A percentile compares a stretch with the other conserved stretches of the same genome.
Evolutionary conservation across 2,113 vertebrate species (phyloP).

Genomic region (Porphyrio hochstetteri): DNA sequence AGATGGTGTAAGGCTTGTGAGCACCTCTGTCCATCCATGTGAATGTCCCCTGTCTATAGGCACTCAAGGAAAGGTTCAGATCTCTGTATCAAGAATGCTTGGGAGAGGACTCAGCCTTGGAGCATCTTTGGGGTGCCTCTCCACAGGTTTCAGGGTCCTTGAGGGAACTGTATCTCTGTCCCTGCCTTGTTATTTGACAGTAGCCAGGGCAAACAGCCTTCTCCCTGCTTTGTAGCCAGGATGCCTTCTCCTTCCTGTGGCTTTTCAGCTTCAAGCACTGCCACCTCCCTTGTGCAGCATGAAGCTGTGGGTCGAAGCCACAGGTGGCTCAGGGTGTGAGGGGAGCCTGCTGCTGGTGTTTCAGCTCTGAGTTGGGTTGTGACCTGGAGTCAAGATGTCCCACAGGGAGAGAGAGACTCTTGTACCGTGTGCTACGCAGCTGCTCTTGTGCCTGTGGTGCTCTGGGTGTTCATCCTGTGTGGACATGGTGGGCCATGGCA

Average conservation of each 20-base stretch:
- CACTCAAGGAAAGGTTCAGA: not conserved
- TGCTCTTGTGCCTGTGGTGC: not conserved
- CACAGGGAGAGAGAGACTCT: not conserved
- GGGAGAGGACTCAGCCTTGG: not conserved
- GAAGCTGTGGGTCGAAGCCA: not conserved
- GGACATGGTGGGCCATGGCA: not conserved
- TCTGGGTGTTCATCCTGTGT: not conserved
- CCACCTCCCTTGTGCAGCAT: not conserved
- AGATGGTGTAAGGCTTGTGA: not conserved
- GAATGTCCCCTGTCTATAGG: not conserved
- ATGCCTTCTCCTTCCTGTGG: not conserved
- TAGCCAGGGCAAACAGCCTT: not conserved
- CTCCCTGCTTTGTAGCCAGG: not conserved
- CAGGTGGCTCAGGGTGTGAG: not conserved
- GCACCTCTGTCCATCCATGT: not conserved
- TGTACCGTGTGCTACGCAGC: not conserved
- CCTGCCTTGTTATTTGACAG: slow-evolving; percentile 9
- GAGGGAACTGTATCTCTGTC: not conserved
- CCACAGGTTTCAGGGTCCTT: not conserved
- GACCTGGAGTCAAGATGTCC: not conserved
- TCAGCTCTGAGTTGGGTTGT: fast-evolving
- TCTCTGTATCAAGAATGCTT: not conserved
- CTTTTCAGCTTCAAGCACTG: not conserved
- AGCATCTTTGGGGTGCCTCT: not conserved
- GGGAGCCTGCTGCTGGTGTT: not conserved